phyloP scores from a whole-genome alignment of 2,797 vertebrate genomes.

The Peromyscus aztecus region DNA sequence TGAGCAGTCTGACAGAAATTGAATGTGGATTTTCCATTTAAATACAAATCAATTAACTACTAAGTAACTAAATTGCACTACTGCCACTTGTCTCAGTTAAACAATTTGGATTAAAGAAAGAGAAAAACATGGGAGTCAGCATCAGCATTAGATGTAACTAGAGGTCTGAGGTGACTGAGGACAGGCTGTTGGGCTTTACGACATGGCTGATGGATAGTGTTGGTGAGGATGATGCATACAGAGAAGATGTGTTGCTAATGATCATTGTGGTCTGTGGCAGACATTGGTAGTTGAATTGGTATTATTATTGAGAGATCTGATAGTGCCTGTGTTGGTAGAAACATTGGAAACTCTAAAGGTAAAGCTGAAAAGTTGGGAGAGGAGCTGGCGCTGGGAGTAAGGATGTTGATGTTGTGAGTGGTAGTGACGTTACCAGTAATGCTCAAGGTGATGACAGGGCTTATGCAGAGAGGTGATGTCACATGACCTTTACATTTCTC shows the following conservation, averaged over 20 bases:
- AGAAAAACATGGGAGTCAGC: neutral
- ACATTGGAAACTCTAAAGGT: neutral
- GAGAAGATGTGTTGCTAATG: neutral
- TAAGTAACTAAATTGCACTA: neutral
- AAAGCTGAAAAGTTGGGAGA: neutral
- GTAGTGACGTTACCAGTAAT: neutral
- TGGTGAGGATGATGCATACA: neutral
- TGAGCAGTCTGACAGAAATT: slow-evolving; percentile 37
- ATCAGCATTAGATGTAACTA: neutral
- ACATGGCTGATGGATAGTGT: neutral
- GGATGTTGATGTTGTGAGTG: neutral
- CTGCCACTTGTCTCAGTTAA: neutral
- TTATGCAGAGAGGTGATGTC: slow-evolving; percentile 1
- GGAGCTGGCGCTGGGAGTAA: neutral
- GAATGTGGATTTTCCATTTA: neutral
- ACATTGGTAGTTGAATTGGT: neutral
- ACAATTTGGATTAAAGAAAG: neutral
- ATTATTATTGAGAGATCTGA: neutral
- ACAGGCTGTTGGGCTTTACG: neutral
- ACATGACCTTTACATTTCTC: neutral
- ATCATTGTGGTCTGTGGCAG: neutral
- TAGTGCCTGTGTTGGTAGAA: neutral
- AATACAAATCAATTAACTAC: neutral
- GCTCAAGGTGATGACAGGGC: neutral
- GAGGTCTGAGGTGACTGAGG: neutral